These are phyloP conservation scores for Donacobius atricapilla DNA, from an alignment of 2,113 vertebrate species.

Conservation along the genomic window DNA sequence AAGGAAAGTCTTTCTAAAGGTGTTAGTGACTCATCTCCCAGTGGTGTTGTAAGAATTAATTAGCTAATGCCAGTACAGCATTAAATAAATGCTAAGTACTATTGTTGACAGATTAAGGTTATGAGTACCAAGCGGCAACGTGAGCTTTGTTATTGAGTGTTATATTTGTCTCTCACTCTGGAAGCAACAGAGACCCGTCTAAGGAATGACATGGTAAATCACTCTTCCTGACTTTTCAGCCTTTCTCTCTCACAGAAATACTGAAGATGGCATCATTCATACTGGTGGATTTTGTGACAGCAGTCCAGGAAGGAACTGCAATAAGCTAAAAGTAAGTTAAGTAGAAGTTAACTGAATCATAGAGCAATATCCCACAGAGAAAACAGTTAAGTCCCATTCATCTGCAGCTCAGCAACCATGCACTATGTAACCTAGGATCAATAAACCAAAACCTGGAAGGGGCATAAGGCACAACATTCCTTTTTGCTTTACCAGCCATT, in stretches of 20 bases:
- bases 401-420: not conserved
- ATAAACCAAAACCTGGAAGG: not conserved
- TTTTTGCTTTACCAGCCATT: not conserved
- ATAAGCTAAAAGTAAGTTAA: not conserved
- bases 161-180: not conserved
- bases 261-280: not conserved
- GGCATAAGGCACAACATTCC: not conserved
- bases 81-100: not conserved
- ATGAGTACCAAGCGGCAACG: not conserved
- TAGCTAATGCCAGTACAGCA: not conserved
- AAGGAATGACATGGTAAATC: not conserved
- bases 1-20: constrained; percentile 12
- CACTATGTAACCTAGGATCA: not conserved
- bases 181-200: not conserved
- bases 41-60: not conserved
- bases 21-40: constrained; percentile 19
- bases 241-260: not conserved
- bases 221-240: not conserved
- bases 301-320: not conserved
- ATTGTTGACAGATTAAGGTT: not conserved
- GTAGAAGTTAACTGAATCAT: not conserved
- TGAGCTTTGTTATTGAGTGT: not conserved
- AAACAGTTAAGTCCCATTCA: not conserved
- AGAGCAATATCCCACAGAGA: not conserved
- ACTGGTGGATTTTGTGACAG: not conserved